A percentile compares a stretch with the other conserved stretches of the same genome.
phyloP scores from a whole-genome alignment of 2,888 invertebrate species.

The Morinoia aosen region DNA sequence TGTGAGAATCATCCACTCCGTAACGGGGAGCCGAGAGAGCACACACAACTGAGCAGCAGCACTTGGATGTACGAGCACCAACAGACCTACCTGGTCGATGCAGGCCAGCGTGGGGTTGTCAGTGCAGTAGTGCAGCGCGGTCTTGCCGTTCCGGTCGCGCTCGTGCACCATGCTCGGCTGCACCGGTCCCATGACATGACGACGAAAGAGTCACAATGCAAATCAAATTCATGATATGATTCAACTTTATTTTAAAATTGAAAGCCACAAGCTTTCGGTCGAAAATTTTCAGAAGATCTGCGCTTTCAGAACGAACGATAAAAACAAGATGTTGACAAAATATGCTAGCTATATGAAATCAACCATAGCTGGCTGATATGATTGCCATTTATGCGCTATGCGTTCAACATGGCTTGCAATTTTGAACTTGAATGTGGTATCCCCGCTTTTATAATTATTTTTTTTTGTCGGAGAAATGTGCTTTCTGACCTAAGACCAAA shows the following conservation, averaged over 20 bases:
- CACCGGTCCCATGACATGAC: conserved; percentile 31
- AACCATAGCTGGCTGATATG: neutral
- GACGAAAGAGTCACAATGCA: neutral
- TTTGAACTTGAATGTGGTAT: neutral
- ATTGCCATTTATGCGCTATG: neutral
- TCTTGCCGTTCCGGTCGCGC: conserved; percentile 86
- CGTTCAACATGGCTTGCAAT: neutral
- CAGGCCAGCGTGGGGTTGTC: conserved; percentile 79
- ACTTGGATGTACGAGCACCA: no score
- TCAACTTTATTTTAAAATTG: neutral
- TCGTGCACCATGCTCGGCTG: conserved; percentile 76
- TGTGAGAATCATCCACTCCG: no score
- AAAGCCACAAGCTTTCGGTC: neutral
- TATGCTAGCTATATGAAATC: neutral
- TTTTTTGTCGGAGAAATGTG: no score
- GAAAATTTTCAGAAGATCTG: neutral
- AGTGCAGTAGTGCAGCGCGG: conserved; percentile 94
- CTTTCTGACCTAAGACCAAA: no score
- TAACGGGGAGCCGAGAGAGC: no score
- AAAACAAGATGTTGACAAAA: neutral
- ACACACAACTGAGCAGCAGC: no score
- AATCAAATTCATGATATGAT: neutral
- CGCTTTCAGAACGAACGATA: no score
- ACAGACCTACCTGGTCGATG: conserved; percentile 73
- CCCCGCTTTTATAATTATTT: neutral